Percentiles rank a stretch among this genome's conserved stretches.
These are phyloP conservation scores for Macrobrachium rosenbergii DNA, from an alignment of 1,140 invertebrate species.

Conservation along the genomic window DNA sequence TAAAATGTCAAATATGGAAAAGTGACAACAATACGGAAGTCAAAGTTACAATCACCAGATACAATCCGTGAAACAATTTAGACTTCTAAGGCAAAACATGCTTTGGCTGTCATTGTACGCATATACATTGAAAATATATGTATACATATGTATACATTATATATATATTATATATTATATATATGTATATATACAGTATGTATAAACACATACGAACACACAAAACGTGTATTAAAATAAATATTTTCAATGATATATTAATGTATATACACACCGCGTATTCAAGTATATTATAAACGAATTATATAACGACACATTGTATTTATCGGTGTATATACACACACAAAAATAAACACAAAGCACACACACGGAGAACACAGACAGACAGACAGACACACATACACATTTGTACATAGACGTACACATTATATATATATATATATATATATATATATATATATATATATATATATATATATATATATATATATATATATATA, in stretches of 20 bases:
- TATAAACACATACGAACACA: not conserved
- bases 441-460: conserved; percentile 22
- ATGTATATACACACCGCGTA: too few species aligned
- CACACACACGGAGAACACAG: too few species aligned
- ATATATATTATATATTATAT: not conserved
- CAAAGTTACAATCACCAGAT: too few species aligned
- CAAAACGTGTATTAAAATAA: too few species aligned
- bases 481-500: conserved; percentile 16
- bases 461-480: conserved; percentile 22
- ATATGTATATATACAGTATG: conserved; percentile 1
- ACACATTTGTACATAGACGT: not conserved
- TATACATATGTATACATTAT: not conserved
- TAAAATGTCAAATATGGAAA: too few species aligned
- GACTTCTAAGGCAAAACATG: too few species aligned
- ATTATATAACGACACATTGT: not conserved
- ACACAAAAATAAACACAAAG: not conserved
- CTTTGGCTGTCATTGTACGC: not conserved
- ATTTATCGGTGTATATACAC: not conserved
- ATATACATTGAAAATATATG: not conserved
- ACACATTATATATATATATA: conserved; percentile 9
- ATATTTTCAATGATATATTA: too few species aligned
- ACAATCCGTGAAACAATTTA: too few species aligned
- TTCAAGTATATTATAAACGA: too few species aligned
- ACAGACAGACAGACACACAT: not conserved
- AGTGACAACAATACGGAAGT: too few species aligned